Conservation (phyloP, 2,888 invertebrate species). For the Phoenoteleia sp. region DNA sequence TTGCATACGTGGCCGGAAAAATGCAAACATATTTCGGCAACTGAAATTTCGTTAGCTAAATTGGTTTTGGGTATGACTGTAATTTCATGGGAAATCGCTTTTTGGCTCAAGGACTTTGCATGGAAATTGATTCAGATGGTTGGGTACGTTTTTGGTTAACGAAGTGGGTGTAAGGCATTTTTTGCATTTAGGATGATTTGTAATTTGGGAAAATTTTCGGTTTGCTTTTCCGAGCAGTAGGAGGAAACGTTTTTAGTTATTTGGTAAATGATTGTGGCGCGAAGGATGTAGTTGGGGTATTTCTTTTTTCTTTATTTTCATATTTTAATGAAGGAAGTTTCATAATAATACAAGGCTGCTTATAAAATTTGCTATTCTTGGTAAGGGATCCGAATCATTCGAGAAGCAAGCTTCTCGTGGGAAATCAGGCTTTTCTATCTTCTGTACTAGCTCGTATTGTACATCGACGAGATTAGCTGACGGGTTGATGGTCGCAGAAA, state of each 20-base stretch:
- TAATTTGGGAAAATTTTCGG: no score
- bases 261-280: no score
- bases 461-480: constrained; percentile 60
- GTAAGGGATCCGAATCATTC: constrained; percentile 40
- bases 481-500: constrained; percentile 50
- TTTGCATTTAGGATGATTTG: no score
- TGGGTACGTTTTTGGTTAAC: neutral
- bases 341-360: constrained; percentile 5
- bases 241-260: no score
- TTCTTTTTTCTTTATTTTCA: no score
- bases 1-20: constrained; percentile 35
- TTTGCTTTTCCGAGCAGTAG: no score
- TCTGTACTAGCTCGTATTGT: constrained; percentile 42
- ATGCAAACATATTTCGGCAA: constrained; percentile 25
- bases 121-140: no score
- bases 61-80: neutral
- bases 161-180: no score
- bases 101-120: no score
- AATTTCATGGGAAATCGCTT: neutral
- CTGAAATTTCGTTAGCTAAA: constrained; percentile 16
- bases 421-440: constrained; percentile 63
- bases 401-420: constrained; percentile 53
- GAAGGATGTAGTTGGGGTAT: no score
- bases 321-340: neutral
- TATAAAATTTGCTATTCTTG: constrained; percentile 17